phyloP scores from a whole-genome alignment of 2,797 vertebrate species.

The Spea hammondii region DNA sequence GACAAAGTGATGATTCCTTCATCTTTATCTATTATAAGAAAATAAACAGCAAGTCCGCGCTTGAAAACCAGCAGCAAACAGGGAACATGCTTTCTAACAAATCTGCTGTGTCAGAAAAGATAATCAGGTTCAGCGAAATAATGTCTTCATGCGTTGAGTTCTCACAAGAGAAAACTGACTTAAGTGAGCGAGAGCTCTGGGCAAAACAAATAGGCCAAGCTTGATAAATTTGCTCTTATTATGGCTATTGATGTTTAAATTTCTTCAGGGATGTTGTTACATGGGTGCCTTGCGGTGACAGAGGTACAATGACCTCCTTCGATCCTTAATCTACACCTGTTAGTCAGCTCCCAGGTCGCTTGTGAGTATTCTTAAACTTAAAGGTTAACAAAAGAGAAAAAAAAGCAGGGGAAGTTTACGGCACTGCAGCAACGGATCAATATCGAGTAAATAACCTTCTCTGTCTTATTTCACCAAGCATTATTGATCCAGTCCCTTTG shows the following conservation, averaged over 20 bases:
- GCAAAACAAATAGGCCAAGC: constrained; percentile 72
- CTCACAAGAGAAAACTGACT: constrained; percentile 73
- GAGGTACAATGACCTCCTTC: constrained; percentile 88
- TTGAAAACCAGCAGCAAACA: constrained; percentile 53
- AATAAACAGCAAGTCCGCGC: constrained; percentile 38
- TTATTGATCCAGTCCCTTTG: constrained; percentile 90
- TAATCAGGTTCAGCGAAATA: constrained; percentile 82
- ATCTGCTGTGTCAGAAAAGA: constrained; percentile 85
- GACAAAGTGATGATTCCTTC: constrained; percentile 46
- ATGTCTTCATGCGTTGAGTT: constrained; percentile 84
- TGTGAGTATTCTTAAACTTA: constrained; percentile 93
- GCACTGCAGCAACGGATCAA: constrained; percentile 90
- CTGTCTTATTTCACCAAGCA: constrained; percentile 98
- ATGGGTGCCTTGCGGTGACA: constrained; percentile 84
- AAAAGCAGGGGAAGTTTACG: constrained; percentile 89
- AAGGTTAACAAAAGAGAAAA: constrained; percentile 97
- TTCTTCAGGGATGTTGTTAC: constrained; percentile 88
- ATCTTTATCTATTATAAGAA: constrained; percentile 48
- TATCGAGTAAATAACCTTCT: constrained; percentile 99
- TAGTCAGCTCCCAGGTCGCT: constrained; percentile 93
- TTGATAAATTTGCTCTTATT: constrained; percentile 89
- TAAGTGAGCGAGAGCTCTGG: constrained; percentile 70
- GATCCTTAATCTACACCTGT: constrained; percentile 99
- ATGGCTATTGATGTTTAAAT: constrained; percentile 90
- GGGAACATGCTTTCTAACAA: constrained; percentile 76